A percentile compares a stretch with the other conserved stretches of the same genome.
These are phyloP conservation scores for Hypomesus transpacificus DNA, from an alignment of 2,113 vertebrate species.

Conservation along the genomic window DNA sequence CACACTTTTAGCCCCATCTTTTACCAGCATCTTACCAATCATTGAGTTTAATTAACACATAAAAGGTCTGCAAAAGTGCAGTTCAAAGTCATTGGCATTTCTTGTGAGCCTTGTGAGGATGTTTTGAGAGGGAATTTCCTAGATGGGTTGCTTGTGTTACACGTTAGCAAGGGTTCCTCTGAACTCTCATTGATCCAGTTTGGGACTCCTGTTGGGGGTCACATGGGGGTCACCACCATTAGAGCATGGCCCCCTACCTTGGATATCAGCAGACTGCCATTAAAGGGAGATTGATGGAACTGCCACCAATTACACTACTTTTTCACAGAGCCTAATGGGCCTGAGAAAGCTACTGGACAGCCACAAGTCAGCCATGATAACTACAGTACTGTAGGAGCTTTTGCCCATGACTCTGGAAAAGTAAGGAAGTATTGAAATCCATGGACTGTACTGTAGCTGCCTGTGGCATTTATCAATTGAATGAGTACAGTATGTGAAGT, in stretches of 20 bases:
- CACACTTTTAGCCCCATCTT: no score
- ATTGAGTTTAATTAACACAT: not conserved
- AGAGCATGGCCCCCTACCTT: not conserved
- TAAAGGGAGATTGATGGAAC: not conserved
- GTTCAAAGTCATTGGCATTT: not conserved
- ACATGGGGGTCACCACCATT: not conserved
- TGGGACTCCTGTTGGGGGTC: conserved; percentile 1
- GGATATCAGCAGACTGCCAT: not conserved
- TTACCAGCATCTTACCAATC: not conserved
- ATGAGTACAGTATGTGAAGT: no score
- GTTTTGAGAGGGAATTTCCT: not conserved
- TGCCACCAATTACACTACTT: not conserved
- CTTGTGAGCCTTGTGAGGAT: not conserved
- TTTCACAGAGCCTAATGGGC: no score
- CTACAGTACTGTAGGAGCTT: no score
- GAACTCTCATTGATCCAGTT: conserved; percentile 16
- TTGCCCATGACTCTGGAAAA: no score
- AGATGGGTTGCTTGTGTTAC: conserved; percentile 14
- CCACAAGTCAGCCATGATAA: no score
- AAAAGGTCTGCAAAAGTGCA: not conserved
- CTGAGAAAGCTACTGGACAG: no score
- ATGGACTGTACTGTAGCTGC: no score
- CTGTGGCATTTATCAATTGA: no score
- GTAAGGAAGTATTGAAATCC: no score
- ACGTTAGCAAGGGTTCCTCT: not conserved